phyloP scores from a whole-genome alignment of 2,113 vertebrate species.

The Chlamydotis undulata region DNA sequence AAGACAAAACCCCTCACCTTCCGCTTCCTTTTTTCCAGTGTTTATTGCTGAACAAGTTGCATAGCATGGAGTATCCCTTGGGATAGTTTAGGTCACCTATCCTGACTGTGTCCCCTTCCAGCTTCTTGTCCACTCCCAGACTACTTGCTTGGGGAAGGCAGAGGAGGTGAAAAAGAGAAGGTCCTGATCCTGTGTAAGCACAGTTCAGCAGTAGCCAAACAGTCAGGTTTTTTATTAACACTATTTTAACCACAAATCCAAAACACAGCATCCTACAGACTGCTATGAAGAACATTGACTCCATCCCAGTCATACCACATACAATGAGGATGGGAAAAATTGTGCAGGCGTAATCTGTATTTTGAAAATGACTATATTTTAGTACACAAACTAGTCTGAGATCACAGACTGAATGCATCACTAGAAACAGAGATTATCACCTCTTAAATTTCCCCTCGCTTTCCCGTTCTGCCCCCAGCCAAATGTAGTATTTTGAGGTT shows the following conservation, averaged over 20 bases:
- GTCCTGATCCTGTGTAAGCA: background rate
- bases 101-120: background rate
- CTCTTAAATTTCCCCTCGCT: background rate
- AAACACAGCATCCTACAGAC: background rate
- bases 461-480: fast-evolving
- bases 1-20: fast-evolving
- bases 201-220: background rate
- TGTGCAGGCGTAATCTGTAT: background rate
- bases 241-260: background rate
- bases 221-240: background rate
- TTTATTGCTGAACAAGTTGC: background rate
- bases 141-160: fast-evolving
- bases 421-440: background rate
- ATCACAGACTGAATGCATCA: background rate
- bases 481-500: background rate
- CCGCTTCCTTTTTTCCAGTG: background rate
- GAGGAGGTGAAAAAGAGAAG: background rate
- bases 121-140: fast-evolving
- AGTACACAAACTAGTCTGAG: background rate
- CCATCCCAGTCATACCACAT: background rate
- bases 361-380: background rate
- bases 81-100: background rate
- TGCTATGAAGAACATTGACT: background rate
- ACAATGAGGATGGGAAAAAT: background rate
- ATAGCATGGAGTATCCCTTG: background rate